Percentiles rank a stretch among this genome's conserved stretches.
phyloP scores from a whole-genome alignment of 1,140 invertebrate genomes.

The Drosophila carrolli region DNA sequence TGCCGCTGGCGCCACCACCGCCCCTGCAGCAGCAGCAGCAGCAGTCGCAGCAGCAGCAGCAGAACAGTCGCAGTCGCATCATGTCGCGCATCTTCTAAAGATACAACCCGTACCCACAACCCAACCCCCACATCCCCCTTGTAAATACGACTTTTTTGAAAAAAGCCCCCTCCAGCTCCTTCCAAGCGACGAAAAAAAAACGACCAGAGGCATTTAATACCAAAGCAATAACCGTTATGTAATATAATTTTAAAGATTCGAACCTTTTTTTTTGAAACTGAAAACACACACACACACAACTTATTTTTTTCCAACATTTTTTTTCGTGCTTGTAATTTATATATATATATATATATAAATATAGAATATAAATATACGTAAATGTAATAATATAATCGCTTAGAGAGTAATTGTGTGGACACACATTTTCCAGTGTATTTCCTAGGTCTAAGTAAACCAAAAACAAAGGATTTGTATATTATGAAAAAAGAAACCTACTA shows the following conservation, averaged over 20 bases:
- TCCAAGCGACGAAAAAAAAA: slow-evolving; percentile 56
- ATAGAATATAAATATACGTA: slow-evolving; percentile 26
- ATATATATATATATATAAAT: slow-evolving; percentile 12
- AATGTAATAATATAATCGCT: slow-evolving; percentile 23
- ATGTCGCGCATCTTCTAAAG: slow-evolving; percentile 84
- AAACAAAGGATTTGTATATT: slow-evolving; percentile 46
- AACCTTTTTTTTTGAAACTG: slow-evolving; percentile 44
- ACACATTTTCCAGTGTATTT: slow-evolving; percentile 81
- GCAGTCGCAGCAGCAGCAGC: slow-evolving; percentile 33
- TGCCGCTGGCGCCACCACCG: slow-evolving; percentile 38
- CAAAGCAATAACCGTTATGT: slow-evolving; percentile 83
- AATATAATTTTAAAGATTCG: slow-evolving; percentile 76
- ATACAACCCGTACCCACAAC: too few relatives aligned
- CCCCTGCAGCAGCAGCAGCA: slow-evolving; percentile 13
- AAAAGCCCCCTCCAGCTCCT: slow-evolving; percentile 45
- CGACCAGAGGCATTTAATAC: slow-evolving; percentile 83
- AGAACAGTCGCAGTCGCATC: slow-evolving; percentile 71
- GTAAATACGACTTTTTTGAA: slow-evolving; percentile 63
- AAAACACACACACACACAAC: neutral
- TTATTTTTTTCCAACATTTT: slow-evolving; percentile 40
- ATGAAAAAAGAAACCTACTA: slow-evolving; percentile 20
- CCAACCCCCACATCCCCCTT: slow-evolving; percentile 9
- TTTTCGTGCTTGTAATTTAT: slow-evolving; percentile 53
- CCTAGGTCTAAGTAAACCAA: slow-evolving; percentile 46
- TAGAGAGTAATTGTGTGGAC: slow-evolving; percentile 31